A percentile compares a stretch with the other conserved stretches of the same genome.
phyloP scores from a whole-genome alignment of 2,113 vertebrate species.

The Danionella cerebrum region DNA sequence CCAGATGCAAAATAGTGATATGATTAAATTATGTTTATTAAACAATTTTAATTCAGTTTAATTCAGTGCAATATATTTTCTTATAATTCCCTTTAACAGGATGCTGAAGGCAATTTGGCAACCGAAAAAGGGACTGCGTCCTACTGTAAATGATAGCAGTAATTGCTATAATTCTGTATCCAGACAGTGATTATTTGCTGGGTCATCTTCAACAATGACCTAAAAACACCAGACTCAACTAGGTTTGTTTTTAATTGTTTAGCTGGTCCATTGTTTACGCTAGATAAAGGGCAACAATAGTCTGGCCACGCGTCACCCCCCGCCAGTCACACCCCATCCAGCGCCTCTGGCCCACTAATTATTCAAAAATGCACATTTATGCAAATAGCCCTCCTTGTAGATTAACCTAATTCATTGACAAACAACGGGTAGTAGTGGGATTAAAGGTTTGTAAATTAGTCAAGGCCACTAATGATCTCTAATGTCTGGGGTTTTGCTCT shows the following conservation, averaged over 20 bases:
- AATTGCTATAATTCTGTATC: conserved; percentile 34
- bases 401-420: conserved; percentile 70
- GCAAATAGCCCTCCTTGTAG: conserved; percentile 54
- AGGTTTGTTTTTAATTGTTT: conserved; percentile 52
- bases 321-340: conserved; percentile 31
- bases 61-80: too few species aligned
- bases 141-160: conserved; percentile 52
- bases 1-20: too few species aligned
- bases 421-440: conserved; percentile 57
- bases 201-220: conserved; percentile 20
- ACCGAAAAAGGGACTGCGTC: conserved; percentile 2
- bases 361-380: conserved; percentile 72
- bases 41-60: too few species aligned
- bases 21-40: too few species aligned
- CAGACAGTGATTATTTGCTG: conserved; percentile 25
- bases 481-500: conserved; percentile 40
- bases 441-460: conserved; percentile 64
- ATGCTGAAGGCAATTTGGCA: conserved; percentile 15
- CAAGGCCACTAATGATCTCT: conserved; percentile 29
- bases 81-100: not conserved
- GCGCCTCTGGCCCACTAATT: conserved; percentile 57
- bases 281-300: conserved; percentile 47
- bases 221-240: conserved; percentile 14
- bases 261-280: conserved; percentile 54
- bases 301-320: conserved; percentile 49